phyloP scores from a whole-genome alignment of 2,113 vertebrate species.

The Coreoperca whiteheadi region DNA sequence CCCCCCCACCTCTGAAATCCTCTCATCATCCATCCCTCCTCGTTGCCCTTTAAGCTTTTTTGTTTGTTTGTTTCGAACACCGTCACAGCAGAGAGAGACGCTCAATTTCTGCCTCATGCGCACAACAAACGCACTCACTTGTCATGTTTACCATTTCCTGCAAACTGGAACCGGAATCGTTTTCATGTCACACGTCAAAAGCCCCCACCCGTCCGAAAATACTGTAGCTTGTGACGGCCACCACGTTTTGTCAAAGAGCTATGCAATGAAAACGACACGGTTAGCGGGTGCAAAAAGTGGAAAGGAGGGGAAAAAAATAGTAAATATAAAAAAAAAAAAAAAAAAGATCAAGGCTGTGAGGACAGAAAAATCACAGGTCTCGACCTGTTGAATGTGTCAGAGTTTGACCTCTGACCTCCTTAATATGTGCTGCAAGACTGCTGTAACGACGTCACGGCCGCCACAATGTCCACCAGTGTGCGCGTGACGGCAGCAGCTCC shows the following conservation, averaged over 20 bases:
- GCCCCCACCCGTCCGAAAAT: too few species aligned
- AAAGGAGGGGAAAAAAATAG: too few species aligned
- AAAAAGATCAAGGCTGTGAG: slow-evolving; percentile 40
- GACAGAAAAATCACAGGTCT: slow-evolving; percentile 67
- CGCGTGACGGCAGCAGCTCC: slow-evolving; percentile 66
- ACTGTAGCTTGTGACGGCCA: slow-evolving; percentile 69
- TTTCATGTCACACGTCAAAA: too few species aligned
- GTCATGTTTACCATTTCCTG: slow-evolving; percentile 64
- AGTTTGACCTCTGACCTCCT: slow-evolving; percentile 82
- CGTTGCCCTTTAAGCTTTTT: slow-evolving; percentile 53
- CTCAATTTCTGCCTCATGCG: slow-evolving; percentile 33
- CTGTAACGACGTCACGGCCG: slow-evolving; percentile 84
- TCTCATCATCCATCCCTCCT: slow-evolving; percentile 24
- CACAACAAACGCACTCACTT: slow-evolving; percentile 51
- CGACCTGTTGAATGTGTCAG: slow-evolving; percentile 88
- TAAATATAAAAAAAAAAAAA: not conserved
- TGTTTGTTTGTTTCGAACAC: slow-evolving; percentile 18
- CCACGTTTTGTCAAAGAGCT: slow-evolving; percentile 71
- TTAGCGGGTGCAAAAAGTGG: slow-evolving; percentile 53
- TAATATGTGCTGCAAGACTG: slow-evolving; percentile 83
- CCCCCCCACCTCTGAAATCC: slow-evolving; percentile 34
- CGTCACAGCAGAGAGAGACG: slow-evolving; percentile 32
- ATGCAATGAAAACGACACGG: slow-evolving; percentile 73
- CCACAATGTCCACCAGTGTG: slow-evolving; percentile 51
- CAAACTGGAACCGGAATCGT: slow-evolving; percentile 58